Conservation (phyloP, 2,888 invertebrate species). For the Piscicola geometra region DNA sequence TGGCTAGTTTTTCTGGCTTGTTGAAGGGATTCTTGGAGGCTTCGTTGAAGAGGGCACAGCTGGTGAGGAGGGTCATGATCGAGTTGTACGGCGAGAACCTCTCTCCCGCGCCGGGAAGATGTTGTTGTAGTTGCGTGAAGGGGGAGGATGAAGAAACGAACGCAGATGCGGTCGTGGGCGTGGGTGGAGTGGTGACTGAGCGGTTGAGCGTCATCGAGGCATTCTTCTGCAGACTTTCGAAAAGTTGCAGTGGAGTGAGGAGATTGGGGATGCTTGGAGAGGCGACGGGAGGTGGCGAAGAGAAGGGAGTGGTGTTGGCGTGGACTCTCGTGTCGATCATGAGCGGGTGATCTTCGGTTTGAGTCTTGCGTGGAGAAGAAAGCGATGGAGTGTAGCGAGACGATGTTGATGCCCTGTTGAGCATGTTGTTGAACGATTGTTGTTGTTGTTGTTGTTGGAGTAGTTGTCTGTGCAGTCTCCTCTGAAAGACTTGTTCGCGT, state of each 20-base stretch:
- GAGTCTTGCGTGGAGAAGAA: too few relatives aligned
- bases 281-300: too few relatives aligned
- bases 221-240: background rate
- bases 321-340: too few relatives aligned
- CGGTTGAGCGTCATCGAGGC: background rate
- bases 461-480: background rate
- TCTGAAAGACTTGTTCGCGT: background rate
- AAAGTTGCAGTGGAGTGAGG: background rate
- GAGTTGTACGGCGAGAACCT: slow-evolving; percentile 30
- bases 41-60: slow-evolving; percentile 32
- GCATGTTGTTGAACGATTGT: background rate
- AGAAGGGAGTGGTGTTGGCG: too few relatives aligned
- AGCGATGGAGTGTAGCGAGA: too few relatives aligned
- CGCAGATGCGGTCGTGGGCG: background rate
- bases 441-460: background rate
- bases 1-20: background rate
- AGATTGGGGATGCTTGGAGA: too few relatives aligned
- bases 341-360: too few relatives aligned
- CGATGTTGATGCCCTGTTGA: too few relatives aligned
- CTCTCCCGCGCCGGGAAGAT: background rate
- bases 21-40: slow-evolving; percentile 31
- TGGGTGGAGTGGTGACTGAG: background rate
- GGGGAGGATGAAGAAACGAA: background rate
- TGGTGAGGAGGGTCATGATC: slow-evolving; percentile 27
- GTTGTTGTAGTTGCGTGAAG: background rate